phyloP scores from a whole-genome alignment of 2,113 vertebrate genomes.

The Corynorhinus townsendii region DNA sequence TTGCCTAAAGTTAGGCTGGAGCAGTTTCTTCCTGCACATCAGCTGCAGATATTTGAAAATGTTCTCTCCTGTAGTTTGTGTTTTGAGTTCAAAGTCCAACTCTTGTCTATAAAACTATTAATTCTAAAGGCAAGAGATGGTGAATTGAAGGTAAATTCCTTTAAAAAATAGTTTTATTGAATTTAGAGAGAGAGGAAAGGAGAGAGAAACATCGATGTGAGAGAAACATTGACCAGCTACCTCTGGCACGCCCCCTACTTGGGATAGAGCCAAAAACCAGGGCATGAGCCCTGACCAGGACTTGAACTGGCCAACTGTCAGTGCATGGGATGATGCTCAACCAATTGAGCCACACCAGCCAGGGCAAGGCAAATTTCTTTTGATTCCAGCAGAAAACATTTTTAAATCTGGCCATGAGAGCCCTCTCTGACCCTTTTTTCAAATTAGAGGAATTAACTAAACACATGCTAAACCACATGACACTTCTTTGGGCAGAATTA shows the following conservation, averaged over 20 bases:
- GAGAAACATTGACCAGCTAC: not conserved
- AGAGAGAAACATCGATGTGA: not conserved
- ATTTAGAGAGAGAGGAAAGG: not conserved
- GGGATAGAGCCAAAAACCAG: not conserved
- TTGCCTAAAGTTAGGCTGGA: not conserved
- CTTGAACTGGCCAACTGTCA: not conserved
- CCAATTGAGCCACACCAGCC: not conserved
- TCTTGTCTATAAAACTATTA: not conserved
- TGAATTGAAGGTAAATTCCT: conserved; percentile 23
- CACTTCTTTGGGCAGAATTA: not conserved
- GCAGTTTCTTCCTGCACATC: not conserved
- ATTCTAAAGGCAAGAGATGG: conserved; percentile 15
- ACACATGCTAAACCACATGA: not conserved
- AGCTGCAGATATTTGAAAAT: not conserved
- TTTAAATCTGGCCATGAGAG: not conserved
- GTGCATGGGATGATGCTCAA: not conserved
- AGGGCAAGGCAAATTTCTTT: conserved; percentile 40
- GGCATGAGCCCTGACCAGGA: not conserved
- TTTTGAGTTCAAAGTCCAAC: not conserved
- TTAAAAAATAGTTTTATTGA: not conserved
- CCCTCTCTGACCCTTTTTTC: not conserved
- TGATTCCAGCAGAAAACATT: conserved; percentile 25
- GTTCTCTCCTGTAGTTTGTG: not conserved
- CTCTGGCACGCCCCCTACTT: not conserved
- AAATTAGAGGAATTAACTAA: conserved; percentile 41